Evolutionary conservation across 2,113 vertebrate genomes (phyloP).

Genomic region (Himantopus leucocephalus): DNA sequence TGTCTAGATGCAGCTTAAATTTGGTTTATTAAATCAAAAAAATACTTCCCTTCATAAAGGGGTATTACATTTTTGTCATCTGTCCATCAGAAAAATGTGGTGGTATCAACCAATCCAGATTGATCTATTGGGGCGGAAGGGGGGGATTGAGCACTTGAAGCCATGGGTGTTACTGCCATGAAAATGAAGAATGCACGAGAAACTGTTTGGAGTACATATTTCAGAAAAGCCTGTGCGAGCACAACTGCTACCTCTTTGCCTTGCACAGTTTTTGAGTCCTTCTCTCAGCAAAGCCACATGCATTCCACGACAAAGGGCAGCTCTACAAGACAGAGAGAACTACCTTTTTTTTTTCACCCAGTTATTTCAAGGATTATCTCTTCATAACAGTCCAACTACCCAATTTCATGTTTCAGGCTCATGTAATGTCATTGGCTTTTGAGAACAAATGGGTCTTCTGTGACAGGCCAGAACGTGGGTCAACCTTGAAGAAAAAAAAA

Average conservation of each 20-base stretch:
- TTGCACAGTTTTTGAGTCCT: accelerated
- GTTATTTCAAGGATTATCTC: neutral
- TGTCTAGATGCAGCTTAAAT: neutral
- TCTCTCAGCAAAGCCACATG: neutral
- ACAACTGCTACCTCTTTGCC: neutral
- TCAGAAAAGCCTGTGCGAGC: neutral
- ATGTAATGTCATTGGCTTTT: neutral
- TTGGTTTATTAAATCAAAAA: neutral
- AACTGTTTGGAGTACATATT: neutral
- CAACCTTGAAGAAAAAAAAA: neutral
- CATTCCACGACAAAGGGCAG: accelerated
- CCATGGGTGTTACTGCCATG: neutral
- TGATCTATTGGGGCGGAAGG: accelerated
- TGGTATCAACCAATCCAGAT: neutral
- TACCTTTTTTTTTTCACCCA: neutral
- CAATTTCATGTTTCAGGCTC: neutral
- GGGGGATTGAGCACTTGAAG: neutral
- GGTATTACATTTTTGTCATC: neutral
- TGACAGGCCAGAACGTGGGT: neutral
- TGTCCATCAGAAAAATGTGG: neutral
- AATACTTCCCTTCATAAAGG: neutral
- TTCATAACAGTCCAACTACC: neutral
- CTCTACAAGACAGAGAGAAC: neutral
- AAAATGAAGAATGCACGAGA: neutral
- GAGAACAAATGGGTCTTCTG: neutral